These are phyloP conservation scores for Tenualosa ilisha DNA, from an alignment of 2,797 vertebrate species.

Conservation along the genomic window DNA sequence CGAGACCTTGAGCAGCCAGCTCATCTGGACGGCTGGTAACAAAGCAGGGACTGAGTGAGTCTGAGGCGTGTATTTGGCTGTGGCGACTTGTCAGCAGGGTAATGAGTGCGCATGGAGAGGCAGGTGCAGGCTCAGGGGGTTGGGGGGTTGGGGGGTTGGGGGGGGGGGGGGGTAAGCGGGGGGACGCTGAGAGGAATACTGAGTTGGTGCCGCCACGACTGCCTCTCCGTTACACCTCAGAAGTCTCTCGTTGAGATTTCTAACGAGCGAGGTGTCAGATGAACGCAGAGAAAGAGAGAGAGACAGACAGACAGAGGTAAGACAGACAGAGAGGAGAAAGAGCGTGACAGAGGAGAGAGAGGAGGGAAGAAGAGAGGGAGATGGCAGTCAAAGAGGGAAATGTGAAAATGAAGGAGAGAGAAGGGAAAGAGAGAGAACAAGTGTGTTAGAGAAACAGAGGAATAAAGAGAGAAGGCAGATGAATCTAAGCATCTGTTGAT, in stretches of 20 bases:
- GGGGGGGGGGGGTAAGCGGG: background rate
- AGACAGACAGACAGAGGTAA: background rate
- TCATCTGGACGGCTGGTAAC: background rate
- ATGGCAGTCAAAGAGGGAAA: background rate
- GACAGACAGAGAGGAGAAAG: background rate
- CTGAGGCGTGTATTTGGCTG: slow-evolving; percentile 37
- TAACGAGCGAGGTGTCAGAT: background rate
- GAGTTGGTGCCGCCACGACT: slow-evolving; percentile 57
- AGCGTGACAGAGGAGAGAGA: background rate
- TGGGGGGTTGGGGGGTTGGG: background rate
- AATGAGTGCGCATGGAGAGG: slow-evolving; percentile 75
- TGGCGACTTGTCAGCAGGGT: slow-evolving; percentile 69
- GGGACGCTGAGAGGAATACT: slow-evolving; percentile 72
- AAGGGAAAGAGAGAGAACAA: too few relatives aligned
- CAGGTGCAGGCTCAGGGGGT: slow-evolving; percentile 45
- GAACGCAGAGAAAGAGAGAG: background rate
- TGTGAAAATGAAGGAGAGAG: too few relatives aligned
- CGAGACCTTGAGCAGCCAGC: slow-evolving; percentile 66
- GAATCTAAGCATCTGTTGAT: too few relatives aligned
- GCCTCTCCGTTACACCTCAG: background rate
- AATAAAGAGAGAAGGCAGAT: background rate
- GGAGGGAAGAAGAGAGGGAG: background rate
- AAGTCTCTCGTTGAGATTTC: background rate
- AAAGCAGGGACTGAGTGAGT: slow-evolving; percentile 21
- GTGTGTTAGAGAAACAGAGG: background rate